Percentiles rank a stretch among this genome's conserved stretches.
These are phyloP conservation scores for Taphrorychus bicolor DNA, from an alignment of 2,888 invertebrate species.

Conservation along the genomic window DNA sequence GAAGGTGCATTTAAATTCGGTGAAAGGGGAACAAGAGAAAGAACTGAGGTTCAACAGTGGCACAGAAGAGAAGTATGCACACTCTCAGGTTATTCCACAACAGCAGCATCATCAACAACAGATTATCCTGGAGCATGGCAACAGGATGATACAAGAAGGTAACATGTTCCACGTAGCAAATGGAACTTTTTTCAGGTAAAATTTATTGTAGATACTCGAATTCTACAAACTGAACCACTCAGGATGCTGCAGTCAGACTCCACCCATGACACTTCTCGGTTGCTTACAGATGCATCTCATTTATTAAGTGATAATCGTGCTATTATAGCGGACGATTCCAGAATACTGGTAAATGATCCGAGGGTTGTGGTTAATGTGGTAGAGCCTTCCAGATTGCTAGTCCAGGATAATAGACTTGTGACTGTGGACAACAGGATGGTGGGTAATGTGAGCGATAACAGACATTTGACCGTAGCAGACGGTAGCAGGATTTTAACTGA, in stretches of 20 bases:
- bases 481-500: slow-evolving; percentile 57
- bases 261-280: slow-evolving; percentile 29
- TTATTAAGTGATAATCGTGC: slow-evolving; percentile 50
- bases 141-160: slow-evolving; percentile 51
- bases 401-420: slow-evolving; percentile 53
- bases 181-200: neutral
- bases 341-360: slow-evolving; percentile 50
- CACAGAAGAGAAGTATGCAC: neutral
- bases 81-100: slow-evolving; percentile 35
- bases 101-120: slow-evolving; percentile 42
- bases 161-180: too few relatives aligned
- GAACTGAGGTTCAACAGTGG: slow-evolving; percentile 19
- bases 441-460: slow-evolving; percentile 49
- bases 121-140: slow-evolving; percentile 44
- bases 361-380: slow-evolving; percentile 55
- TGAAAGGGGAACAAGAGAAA: slow-evolving; percentile 52
- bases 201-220: slow-evolving; percentile 46
- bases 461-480: slow-evolving; percentile 55
- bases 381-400: slow-evolving; percentile 55
- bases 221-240: slow-evolving; percentile 52
- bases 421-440: slow-evolving; percentile 54
- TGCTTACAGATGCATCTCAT: slow-evolving; percentile 48
- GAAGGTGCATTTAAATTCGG: slow-evolving; percentile 58
- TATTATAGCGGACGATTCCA: slow-evolving; percentile 48
- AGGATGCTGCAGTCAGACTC: slow-evolving; percentile 51